Evolutionary conservation across 2,888 invertebrate species (phyloP), one percentile per base, ranked within the genome.

Genomic region (Conchocele bisecta): DNA sequence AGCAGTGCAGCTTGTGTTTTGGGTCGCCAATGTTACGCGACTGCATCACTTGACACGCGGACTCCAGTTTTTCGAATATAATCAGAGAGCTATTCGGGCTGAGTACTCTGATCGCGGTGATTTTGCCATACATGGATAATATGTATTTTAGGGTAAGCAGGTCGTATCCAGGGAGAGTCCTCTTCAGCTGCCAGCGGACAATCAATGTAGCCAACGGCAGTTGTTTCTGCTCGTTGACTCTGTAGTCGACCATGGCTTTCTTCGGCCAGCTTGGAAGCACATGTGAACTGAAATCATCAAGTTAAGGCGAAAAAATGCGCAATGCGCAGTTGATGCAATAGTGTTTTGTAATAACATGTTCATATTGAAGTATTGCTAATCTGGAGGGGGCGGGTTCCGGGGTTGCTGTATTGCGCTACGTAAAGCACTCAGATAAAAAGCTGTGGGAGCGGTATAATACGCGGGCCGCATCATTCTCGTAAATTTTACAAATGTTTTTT

Each of bases 81-180:
- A 83, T 70, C 17, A 82, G 26, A 24, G 76, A 83, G 56, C 82
- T 82, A 51, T 83, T 84, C 7, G 75, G 75, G 31, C 76, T 75
- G 1, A 74, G 44, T 28, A 67, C 54, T n/a, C 74, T 71, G n/a
- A 82, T 54, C 5, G 66, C 63, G 17, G 48, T 37, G 1, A 84
- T 35, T 15, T 33, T 44, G n/a, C 84, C 84, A 58, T 57, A 82
- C 3, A 31, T 35, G 15, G 72, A 65, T 15, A 84, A 63, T 2
- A 80, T 48, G 5, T 29, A 17, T 22, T 56, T 24, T 1, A 83
- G 59, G 4, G 50, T 46, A 9, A 31, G 13, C 7, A 56, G 37
- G 54, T 80, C 67, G 57, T 83, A 83, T 7, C 53, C 60, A 3
- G 72, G 69, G 9, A 79, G 26, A 3, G 37, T 37, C 9, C 67